Evolutionary conservation across 1,140 invertebrate genomes (phyloP), one percentile per base, ranked within the genome.

Genomic region (Brachionus plicatilis): DNA sequence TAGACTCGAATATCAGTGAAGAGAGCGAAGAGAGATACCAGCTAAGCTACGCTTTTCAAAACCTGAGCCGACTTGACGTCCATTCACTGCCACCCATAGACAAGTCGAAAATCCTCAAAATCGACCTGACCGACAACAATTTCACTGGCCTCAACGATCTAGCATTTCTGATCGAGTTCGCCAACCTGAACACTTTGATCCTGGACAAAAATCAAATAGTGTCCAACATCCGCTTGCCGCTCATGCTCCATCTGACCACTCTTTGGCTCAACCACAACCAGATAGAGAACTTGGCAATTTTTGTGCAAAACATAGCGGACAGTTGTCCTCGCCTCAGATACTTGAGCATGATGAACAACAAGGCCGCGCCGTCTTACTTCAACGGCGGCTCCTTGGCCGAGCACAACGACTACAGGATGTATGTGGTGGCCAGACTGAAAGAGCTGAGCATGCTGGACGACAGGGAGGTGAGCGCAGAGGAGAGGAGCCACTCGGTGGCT

Each of bases 201-300:
- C 90, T 93, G 65, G 94, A 95, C 88, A 91, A 93, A 86, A 94
- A 94, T 88, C 90, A 90, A 2, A 91, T 94, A 56, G 91, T 91
- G 56, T 92, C 92, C 1, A 90, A 92, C 27, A 92, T 92, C 29
- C 87, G 90, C n/a, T 91, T 94, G 45, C 93, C 94, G 3, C 89
- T 89, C n/a, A 88, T 94, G 86, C 92, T 92, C 12, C 91, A 91
- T 85, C 87, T 94, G n/a, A 91, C 92, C 86, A 91, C 94, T 43
- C 88, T 95, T 5, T 95, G 93, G 93, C 86, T 94, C 37, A 94
- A 95, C 88, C 91, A 94, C 86, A 95, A 94, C 86, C 91, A 90
- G 84, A 92, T 94, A 75, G 88, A 90, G 14, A 92, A 92, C 37
- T 88, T 94, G 24, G 92, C 92, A 88, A 92, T 93, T 0, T 94